Base-by-base conservation (phyloP, 2,113 vertebrate genomes). In the Haemorhous mexicanus region DNA sequence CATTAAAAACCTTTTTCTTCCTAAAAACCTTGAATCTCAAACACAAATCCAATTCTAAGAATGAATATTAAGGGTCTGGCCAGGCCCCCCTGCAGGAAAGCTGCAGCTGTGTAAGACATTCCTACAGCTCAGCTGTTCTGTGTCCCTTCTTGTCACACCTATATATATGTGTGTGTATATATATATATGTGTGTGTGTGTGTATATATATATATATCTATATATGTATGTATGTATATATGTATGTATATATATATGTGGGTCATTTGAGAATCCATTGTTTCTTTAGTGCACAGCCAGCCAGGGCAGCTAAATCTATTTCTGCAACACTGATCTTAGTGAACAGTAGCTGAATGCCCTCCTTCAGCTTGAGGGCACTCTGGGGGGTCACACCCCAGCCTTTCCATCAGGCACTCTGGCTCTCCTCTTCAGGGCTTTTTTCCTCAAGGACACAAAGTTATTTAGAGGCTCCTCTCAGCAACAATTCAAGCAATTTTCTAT, bases 121-220 rank as follows among this genome's bases (percentile, higher is more conserved):
- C 37, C 74, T 64, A 41, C 41, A 15, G 4, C 75, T 83, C 49
- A 92, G 63, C 79, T 74, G 63, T n/a, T 64, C 3, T 7, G 28
- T n/a, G 88, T 26, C 4, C 16, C 59, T 88, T 46, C 82, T 28
- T 61, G 55, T 53, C 75, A 68, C 41, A 49, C 66, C 49, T 49
- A 67, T 2, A 0, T 7, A 44, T 13, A 46, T 6, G 0, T 21
- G 28, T 17, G 16, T 22, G 30, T 17, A 52, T n/a, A n/a, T n/a
- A n/a, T n/a, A n/a, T n/a, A n/a, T n/a, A n/a, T n/a, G n/a, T n/a
- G n/a, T n/a, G n/a, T n/a, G n/a, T n/a, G n/a, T n/a, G n/a, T n/a
- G n/a, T 6, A 0, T 21, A 32, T 17, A 18, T 22, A 53, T 17
- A 52, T n/a, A n/a, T n/a, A n/a, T n/a, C n/a, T 2, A 0, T 7